Percentiles rank a stretch among this genome's conserved stretches.
These are phyloP conservation scores for Siniperca chuatsi DNA, from an alignment of 2,113 vertebrate species.

Conservation along the genomic window DNA sequence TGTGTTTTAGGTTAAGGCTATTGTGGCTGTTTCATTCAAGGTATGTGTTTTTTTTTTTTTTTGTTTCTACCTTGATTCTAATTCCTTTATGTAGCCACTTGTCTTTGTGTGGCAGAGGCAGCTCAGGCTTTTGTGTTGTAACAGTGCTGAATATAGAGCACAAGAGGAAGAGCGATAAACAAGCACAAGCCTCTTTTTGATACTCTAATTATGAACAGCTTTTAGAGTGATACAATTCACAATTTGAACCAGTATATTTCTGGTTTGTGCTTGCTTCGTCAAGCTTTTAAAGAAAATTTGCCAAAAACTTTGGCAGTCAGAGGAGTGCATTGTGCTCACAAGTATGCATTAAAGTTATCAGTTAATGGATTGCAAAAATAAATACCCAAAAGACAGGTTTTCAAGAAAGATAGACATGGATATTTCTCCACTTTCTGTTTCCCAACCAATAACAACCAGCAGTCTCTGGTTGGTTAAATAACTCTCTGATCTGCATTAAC, in stretches of 20 bases:
- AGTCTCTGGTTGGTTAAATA: neutral
- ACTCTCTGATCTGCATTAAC: constrained; percentile 10
- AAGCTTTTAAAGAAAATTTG: neutral
- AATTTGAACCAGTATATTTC: constrained; percentile 30
- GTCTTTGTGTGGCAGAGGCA: constrained; percentile 64
- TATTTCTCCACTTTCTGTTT: constrained; percentile 12
- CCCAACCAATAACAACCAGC: neutral
- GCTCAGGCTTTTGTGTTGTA: constrained; percentile 65
- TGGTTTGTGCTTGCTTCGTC: neutral
- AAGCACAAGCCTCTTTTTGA: constrained; percentile 57
- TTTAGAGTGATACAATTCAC: constrained; percentile 37
- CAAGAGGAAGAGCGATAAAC: constrained; percentile 41
- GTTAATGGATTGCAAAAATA: neutral
- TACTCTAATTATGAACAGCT: constrained; percentile 59
- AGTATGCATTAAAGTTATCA: neutral
- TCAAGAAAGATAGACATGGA: neutral
- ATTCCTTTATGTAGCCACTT: constrained; percentile 60
- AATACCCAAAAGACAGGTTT: neutral
- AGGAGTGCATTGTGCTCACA: neutral
- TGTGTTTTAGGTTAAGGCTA: constrained; percentile 62
- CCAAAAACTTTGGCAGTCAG: neutral
- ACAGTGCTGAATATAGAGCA: constrained; percentile 39
- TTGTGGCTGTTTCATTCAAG: constrained; percentile 56
- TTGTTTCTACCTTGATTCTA: constrained; percentile 26
- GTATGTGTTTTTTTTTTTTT: constrained; percentile 12